Evolutionary conservation across 2,113 vertebrate genomes (phyloP).

Genomic region (Pollimyrus isidori): DNA sequence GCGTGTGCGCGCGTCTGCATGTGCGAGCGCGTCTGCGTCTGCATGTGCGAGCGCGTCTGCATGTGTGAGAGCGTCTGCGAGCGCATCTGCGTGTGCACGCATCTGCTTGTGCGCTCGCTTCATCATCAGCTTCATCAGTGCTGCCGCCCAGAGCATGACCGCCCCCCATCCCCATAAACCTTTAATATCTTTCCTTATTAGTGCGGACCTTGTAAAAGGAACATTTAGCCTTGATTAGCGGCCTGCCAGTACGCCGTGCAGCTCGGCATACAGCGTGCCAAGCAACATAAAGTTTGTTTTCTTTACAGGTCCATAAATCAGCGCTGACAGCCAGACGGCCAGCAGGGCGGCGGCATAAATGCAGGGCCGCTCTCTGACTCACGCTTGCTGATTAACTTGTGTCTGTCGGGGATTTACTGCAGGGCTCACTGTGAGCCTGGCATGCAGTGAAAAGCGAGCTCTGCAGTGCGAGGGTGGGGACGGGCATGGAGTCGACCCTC

Average conservation of each 20-base stretch:
- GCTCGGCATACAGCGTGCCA: conserved; percentile 38
- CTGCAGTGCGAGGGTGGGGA: not conserved
- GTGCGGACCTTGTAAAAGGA: conserved; percentile 75
- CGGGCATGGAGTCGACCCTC: not conserved
- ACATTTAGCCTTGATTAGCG: conserved; percentile 80
- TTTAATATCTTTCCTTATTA: conserved; percentile 66
- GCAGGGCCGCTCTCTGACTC: conserved; percentile 14
- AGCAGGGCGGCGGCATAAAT: conserved; percentile 20
- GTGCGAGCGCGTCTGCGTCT: too few species aligned
- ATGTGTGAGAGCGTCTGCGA: too few species aligned
- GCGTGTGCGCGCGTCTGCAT: not conserved
- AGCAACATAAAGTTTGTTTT: conserved; percentile 45
- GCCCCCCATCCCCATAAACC: conserved; percentile 49
- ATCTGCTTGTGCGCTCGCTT: not conserved
- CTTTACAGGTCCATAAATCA: conserved; percentile 53
- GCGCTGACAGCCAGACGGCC: not conserved
- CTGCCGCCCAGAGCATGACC: conserved; percentile 33
- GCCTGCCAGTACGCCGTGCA: conserved; percentile 63
- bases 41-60: not conserved
- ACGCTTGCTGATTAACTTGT: conserved; percentile 38
- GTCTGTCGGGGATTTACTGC: conserved; percentile 40
- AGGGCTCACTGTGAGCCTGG: conserved; percentile 33
- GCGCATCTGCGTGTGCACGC: too few species aligned
- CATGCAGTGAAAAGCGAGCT: conserved; percentile 32
- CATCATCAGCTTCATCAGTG: conserved; percentile 31